Evolutionary conservation across 2,797 vertebrate genomes (phyloP).

Genomic region (Chelon labrosus): DNA sequence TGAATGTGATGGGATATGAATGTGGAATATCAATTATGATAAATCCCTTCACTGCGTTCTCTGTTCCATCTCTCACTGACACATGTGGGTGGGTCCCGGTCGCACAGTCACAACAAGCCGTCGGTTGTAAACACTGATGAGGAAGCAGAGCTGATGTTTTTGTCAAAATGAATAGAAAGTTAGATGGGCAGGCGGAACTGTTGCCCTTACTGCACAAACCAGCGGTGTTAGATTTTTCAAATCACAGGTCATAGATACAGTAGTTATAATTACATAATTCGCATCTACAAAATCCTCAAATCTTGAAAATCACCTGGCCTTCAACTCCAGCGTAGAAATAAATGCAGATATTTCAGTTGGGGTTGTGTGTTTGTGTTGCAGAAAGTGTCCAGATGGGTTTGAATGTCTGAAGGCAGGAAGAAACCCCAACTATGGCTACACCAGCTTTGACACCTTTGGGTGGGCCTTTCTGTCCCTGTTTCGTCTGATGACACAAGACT

Average conservation of each 20-base stretch:
- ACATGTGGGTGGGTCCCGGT: conserved; percentile 41
- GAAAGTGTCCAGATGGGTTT: conserved; percentile 86
- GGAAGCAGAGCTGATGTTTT: conserved; percentile 17
- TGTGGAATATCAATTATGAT: conserved; percentile 58
- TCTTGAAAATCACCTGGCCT: not conserved
- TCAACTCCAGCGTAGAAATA: no score
- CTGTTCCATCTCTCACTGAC: conserved; percentile 37
- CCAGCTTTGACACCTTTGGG: conserved; percentile 95
- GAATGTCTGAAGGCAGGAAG: conserved; percentile 75
- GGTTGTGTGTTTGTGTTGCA: conserved; percentile 63
- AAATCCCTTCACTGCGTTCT: conserved; percentile 7
- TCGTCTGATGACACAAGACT: conserved; percentile 95
- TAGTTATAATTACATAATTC: conserved; percentile 26
- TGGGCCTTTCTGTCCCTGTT: conserved; percentile 96
- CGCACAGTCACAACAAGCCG: conserved; percentile 14
- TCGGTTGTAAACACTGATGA: conserved; percentile 19
- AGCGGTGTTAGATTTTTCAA: conserved; percentile 28
- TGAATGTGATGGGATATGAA: conserved; percentile 52
- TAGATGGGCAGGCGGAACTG: not conserved
- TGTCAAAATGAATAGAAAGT: not conserved
- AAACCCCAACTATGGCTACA: conserved; percentile 93
- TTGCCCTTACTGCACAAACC: conserved; percentile 11
- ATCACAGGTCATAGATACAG: conserved; percentile 27
- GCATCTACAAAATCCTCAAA: conserved; percentile 5
- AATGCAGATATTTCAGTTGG: not conserved